These are phyloP conservation scores for Melolontha melolontha DNA, from an alignment of 2,888 invertebrate genomes.

Conservation along the genomic window DNA sequence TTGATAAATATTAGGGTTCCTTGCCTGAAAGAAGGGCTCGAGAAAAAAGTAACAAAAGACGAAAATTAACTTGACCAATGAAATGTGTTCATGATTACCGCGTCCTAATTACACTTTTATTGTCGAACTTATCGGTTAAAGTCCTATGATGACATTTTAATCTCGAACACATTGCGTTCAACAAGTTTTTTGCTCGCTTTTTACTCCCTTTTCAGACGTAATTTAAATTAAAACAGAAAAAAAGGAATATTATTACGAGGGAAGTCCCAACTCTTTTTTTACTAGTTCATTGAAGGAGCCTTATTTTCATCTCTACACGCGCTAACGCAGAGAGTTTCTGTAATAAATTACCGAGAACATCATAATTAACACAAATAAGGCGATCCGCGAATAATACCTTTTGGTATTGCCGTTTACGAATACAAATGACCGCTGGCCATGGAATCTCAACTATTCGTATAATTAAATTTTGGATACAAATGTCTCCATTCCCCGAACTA, in stretches of 20 bases:
- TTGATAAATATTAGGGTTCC: no score
- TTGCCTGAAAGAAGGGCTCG: neutral
- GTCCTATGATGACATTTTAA: constrained; percentile 40
- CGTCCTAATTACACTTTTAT: constrained; percentile 43
- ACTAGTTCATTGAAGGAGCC: neutral
- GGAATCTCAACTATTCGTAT: constrained; percentile 56
- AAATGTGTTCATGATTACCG: constrained; percentile 36
- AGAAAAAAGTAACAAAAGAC: neutral
- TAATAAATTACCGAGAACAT: constrained; percentile 19
- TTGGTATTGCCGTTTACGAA: constrained; percentile 43
- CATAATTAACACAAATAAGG: constrained; percentile 32
- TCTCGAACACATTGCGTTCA: constrained; percentile 38
- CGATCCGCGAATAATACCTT: constrained; percentile 28
- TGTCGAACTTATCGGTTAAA: constrained; percentile 37
- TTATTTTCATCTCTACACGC: neutral
- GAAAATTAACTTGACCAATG: constrained; percentile 17
- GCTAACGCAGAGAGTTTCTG: neutral
- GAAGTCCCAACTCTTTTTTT: neutral
- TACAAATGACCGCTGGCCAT: constrained; percentile 55
- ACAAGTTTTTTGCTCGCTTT: constrained; percentile 36
- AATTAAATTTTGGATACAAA: constrained; percentile 55
- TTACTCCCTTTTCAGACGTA: constrained; percentile 21
- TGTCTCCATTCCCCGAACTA: constrained; percentile 34
- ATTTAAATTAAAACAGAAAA: constrained; percentile 31
- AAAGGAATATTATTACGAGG: neutral